Conservation (phyloP, 2,888 invertebrate genomes). For the Steinernema carpocapsae region DNA sequence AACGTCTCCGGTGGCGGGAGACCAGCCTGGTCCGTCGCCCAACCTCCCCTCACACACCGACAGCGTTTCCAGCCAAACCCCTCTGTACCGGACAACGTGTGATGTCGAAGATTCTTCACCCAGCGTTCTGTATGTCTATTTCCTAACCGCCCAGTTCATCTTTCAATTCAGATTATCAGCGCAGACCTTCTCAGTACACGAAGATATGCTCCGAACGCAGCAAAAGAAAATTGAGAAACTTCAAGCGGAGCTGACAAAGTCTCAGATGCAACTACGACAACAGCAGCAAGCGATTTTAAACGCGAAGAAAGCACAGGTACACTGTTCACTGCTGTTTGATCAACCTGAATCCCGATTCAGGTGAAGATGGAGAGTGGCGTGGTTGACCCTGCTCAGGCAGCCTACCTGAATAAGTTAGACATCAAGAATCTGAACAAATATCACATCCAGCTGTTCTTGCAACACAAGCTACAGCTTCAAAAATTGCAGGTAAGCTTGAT, state of each 20-base stretch:
- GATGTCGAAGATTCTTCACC: not conserved
- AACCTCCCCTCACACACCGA: not conserved
- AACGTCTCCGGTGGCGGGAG: conserved; percentile 7
- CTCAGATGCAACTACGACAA: conserved; percentile 59
- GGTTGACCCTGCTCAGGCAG: conserved; percentile 17
- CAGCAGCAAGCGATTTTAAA: conserved; percentile 64
- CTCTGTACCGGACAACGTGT: not conserved
- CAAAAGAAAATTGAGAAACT: conserved; percentile 61
- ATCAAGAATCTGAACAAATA: conserved; percentile 51
- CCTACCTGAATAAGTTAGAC: conserved; percentile 41
- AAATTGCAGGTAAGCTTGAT: conserved; percentile 40
- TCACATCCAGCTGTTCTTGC: conserved; percentile 56
- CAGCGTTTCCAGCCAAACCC: not conserved
- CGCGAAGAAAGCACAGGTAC: conserved; percentile 55
- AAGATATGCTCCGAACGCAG: conserved; percentile 62
- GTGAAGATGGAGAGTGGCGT: conserved; percentile 19
- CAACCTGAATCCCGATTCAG: not conserved
- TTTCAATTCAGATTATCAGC: conserved; percentile 43
- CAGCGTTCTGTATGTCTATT: conserved; percentile 1
- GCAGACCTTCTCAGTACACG: conserved; percentile 53
- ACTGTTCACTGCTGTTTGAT: not conserved
- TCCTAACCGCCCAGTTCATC: not conserved
- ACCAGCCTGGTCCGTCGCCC: conserved; percentile 6
- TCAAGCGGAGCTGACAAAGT: conserved; percentile 55
- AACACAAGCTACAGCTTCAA: conserved; percentile 54